These are phyloP conservation scores for Heliconius cydno DNA, from an alignment of 2,888 invertebrate species.

Conservation along the genomic window DNA sequence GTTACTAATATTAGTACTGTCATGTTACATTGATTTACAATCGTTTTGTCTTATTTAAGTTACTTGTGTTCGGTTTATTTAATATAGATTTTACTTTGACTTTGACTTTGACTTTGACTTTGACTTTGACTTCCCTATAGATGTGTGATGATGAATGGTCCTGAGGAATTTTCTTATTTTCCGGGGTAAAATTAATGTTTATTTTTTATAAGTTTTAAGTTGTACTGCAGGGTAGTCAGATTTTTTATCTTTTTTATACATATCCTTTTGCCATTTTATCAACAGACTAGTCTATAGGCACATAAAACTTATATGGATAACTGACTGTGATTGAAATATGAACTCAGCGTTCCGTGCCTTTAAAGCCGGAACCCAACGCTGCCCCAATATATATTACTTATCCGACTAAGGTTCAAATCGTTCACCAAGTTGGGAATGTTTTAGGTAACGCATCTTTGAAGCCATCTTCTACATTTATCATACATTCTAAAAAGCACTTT, in stretches of 20 bases:
- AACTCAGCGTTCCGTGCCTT: too few species aligned
- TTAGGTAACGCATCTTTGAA: too few species aligned
- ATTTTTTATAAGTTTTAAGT: not conserved
- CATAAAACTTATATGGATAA: not conserved
- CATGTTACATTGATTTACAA: slow-evolving; percentile 18
- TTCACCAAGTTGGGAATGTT: too few species aligned
- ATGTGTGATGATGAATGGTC: not conserved
- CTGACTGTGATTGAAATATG: not conserved
- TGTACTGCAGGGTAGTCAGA: not conserved
- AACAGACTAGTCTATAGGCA: not conserved
- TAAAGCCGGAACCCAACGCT: not conserved
- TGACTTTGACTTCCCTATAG: not conserved
- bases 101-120: not conserved
- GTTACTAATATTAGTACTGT: slow-evolving; percentile 21
- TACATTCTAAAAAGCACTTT: too few species aligned
- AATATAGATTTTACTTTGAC: not conserved
- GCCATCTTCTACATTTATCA: too few species aligned
- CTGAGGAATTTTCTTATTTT: not conserved
- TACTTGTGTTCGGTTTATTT: not conserved
- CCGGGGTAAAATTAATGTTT: too few species aligned
- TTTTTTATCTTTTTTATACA: not conserved
- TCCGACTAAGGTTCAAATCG: not conserved
- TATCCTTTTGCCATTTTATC: not conserved
- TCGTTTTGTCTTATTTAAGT: not conserved
- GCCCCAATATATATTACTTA: not conserved